Percentiles rank a stretch among this genome's conserved stretches.
phyloP scores from a whole-genome alignment of 2,113 vertebrate species.

The Nymphicus hollandicus region DNA sequence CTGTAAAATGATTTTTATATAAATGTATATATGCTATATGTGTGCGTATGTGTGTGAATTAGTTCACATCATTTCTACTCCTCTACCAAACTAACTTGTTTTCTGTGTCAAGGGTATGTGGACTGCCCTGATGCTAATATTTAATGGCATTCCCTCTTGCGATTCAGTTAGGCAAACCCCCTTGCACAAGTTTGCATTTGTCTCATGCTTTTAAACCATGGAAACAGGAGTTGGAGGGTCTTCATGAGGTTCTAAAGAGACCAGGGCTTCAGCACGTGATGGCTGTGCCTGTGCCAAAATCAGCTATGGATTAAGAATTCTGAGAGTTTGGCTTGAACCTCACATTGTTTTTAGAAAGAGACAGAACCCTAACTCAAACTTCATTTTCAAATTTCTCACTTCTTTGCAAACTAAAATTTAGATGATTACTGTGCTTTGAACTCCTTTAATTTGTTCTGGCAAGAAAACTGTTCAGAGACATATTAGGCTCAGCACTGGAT shows the following conservation, averaged over 20 bases:
- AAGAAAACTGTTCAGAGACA: background rate
- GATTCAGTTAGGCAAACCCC: background rate
- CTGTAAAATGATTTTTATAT: background rate
- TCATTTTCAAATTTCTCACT: background rate
- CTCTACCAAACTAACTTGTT: background rate
- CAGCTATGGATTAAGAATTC: background rate
- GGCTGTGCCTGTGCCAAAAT: background rate
- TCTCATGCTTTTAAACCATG: background rate
- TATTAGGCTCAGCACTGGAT: background rate
- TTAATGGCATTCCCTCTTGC: background rate
- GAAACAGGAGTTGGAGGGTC: background rate
- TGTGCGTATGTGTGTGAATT: background rate
- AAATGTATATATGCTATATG: background rate
- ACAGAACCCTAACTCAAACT: background rate
- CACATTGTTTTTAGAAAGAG: background rate
- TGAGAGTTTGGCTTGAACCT: background rate
- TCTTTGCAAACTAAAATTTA: background rate
- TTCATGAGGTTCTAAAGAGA: background rate
- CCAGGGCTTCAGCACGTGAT: background rate
- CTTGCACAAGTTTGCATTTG: background rate
- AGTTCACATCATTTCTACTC: background rate
- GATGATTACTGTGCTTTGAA: background rate
- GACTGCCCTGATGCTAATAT: background rate
- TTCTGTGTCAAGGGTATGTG: background rate
- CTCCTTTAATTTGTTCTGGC: background rate